Conservation (phyloP, 2,888 invertebrate genomes). For the Heliconius aoede region DNA sequence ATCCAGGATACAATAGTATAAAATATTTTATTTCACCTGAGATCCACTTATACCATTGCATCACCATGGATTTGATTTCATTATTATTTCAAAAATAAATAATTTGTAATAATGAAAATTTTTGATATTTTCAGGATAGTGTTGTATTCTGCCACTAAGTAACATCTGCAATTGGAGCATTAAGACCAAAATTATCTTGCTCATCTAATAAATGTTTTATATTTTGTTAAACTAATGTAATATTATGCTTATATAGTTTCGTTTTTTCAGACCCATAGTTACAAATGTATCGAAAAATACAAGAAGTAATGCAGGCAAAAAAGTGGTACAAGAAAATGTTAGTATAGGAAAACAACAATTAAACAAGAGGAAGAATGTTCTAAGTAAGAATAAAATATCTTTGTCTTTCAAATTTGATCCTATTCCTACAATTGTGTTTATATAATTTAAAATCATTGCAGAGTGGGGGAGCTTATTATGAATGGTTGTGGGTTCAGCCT, state of each 20-base stretch:
- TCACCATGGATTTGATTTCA: not conserved
- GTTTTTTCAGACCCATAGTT: not conserved
- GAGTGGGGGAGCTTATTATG: too few relatives aligned
- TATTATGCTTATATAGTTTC: not conserved
- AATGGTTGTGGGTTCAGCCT: too few relatives aligned
- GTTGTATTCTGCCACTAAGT: too few relatives aligned
- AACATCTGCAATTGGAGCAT: too few relatives aligned
- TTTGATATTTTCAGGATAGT: too few relatives aligned
- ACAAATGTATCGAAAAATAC: not conserved
- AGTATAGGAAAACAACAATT: slow-evolving; percentile 18
- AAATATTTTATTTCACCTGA: too few relatives aligned
- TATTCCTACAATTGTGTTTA: not conserved
- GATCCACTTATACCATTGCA: too few relatives aligned
- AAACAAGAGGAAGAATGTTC: slow-evolving; percentile 42
- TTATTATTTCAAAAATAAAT: not conserved
- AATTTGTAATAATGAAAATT: not conserved
- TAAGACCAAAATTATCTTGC: too few relatives aligned
- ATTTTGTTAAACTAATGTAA: not conserved
- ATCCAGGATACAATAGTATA: too few relatives aligned
- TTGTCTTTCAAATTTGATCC: not conserved
- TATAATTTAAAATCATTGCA: not conserved
- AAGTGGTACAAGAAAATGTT: slow-evolving; percentile 32
- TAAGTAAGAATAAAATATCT: slow-evolving; percentile 41
- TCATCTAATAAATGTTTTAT: not conserved
- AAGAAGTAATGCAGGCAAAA: slow-evolving; percentile 1